Conservation (phyloP, 2,888 invertebrate species). For the Drosophila tanythrix region DNA sequence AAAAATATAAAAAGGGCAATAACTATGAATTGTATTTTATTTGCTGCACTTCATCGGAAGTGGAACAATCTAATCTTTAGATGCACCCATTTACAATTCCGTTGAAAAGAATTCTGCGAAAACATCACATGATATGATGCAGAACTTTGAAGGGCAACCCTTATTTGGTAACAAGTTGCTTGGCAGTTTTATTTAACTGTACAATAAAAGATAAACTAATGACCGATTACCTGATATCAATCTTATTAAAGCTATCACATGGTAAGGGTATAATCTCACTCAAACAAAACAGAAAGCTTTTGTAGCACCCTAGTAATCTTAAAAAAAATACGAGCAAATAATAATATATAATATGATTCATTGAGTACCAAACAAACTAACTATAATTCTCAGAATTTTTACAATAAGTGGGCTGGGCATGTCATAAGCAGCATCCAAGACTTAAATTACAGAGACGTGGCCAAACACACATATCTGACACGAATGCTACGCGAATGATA, state of each 20-base stretch:
- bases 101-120: not conserved
- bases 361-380: not conserved
- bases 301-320: not conserved
- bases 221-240: not conserved
- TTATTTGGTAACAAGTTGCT: not conserved
- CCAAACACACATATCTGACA: not conserved
- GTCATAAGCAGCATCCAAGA: constrained; percentile 35
- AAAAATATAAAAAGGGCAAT: not conserved
- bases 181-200: not conserved
- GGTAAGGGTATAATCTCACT: not conserved
- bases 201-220: not conserved
- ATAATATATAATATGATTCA: not conserved
- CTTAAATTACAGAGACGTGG: constrained; percentile 32
- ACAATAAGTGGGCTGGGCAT: not conserved
- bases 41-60: not conserved
- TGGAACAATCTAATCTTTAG: not conserved
- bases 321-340: not conserved
- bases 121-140: not conserved
- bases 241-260: not conserved
- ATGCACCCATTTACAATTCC: not conserved
- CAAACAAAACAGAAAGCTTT: not conserved
- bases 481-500: constrained; percentile 15
- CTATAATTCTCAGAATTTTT: constrained; percentile 4
- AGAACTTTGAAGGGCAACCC: not conserved
- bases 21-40: not conserved